A percentile compares a stretch with the other conserved stretches of the same genome.
Conservation (phyloP, 2,888 invertebrate species). For the Orthosia gracilis region DNA sequence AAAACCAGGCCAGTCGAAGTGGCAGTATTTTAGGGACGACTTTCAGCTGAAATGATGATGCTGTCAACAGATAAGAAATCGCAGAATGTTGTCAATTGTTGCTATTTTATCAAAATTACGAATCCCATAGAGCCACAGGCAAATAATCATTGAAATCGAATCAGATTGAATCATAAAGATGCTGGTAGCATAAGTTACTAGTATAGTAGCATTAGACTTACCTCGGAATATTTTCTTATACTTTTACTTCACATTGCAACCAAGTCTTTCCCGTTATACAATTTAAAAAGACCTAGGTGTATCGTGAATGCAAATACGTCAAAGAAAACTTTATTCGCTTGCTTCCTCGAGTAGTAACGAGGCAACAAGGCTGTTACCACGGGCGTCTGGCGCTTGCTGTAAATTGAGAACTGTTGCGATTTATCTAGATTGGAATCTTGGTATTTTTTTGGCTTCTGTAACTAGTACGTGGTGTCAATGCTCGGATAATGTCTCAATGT, state of each 20-base stretch:
- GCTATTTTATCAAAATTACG: too few species aligned
- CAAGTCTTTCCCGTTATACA: conserved; percentile 37
- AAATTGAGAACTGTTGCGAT: conserved; percentile 68
- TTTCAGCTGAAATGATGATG: too few species aligned
- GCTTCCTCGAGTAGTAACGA: conserved; percentile 81
- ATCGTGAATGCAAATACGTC: conserved; percentile 80
- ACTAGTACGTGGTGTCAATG: conserved; percentile 27
- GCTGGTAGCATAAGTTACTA: too few species aligned
- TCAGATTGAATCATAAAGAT: too few species aligned
- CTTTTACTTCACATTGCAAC: background rate
- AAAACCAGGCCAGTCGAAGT: too few species aligned
- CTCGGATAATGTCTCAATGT: conserved; percentile 6
- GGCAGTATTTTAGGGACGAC: background rate
- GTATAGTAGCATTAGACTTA: too few species aligned
- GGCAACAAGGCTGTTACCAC: conserved; percentile 86
- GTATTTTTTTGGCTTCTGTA: conserved; percentile 19
- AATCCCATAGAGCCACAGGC: too few species aligned
- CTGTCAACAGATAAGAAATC: too few species aligned
- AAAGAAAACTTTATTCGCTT: conserved; percentile 86
- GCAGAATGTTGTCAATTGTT: too few species aligned
- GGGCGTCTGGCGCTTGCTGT: conserved; percentile 72
- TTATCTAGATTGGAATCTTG: conserved; percentile 58
- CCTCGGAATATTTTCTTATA: background rate
- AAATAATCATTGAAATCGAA: too few species aligned
- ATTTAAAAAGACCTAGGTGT: conserved; percentile 71